Percentiles rank a stretch among this genome's conserved stretches.
These are phyloP conservation scores for Sakesphorus luctuosus DNA, from an alignment of 2,113 vertebrate species.

Conservation along the genomic window DNA sequence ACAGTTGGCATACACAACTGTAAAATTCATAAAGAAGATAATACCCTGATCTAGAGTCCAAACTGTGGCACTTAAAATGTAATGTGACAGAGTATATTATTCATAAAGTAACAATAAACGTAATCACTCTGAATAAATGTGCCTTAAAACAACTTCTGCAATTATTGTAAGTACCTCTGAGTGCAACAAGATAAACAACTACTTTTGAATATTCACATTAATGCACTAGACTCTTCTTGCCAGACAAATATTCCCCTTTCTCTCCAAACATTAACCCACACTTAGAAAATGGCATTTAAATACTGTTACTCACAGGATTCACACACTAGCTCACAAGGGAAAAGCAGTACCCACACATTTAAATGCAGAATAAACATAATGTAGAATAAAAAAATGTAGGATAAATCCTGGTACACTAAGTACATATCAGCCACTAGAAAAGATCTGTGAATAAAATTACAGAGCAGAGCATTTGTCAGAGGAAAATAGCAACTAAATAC, in stretches of 20 bases:
- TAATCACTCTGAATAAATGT: constrained; percentile 70
- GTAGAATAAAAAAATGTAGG: constrained; percentile 25
- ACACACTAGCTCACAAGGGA: constrained; percentile 44
- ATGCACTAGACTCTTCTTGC: constrained; percentile 64
- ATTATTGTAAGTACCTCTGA: constrained; percentile 72
- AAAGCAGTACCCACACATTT: constrained; percentile 45
- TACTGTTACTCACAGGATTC: constrained; percentile 36
- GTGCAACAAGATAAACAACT: constrained; percentile 76
- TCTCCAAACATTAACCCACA: constrained; percentile 46
- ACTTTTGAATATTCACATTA: constrained; percentile 72
- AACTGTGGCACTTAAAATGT: constrained; percentile 37
- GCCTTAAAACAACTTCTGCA: constrained; percentile 68
- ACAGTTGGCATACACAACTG: background rate
- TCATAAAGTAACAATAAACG: constrained; percentile 58
- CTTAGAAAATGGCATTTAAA: constrained; percentile 41
- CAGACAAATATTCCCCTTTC: constrained; percentile 36
- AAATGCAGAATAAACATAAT: constrained; percentile 66
- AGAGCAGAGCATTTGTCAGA: background rate
- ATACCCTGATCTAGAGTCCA: background rate
- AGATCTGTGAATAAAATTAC: background rate
- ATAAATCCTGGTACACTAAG: background rate
- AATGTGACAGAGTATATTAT: constrained; percentile 33
- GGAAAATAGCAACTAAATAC: background rate
- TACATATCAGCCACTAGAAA: background rate
- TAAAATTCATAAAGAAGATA: constrained; percentile 12